Evolutionary conservation across 2,113 vertebrate species (phyloP).

Genomic region (Bufo gargarizans): DNA sequence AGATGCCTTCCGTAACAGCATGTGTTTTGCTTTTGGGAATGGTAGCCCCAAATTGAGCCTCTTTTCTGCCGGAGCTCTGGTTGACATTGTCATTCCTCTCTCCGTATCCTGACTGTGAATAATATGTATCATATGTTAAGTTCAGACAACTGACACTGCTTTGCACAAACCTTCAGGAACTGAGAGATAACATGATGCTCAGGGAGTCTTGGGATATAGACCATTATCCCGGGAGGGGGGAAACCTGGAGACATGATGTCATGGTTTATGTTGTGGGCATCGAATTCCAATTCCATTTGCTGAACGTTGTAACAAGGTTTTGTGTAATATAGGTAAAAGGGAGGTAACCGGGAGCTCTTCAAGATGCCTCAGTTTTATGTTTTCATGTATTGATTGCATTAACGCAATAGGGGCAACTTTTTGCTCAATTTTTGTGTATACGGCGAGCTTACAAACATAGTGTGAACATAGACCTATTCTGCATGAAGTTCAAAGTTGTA

Average conservation of each 20-base stretch:
- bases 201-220: slow-evolving; percentile 4
- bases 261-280: slow-evolving; percentile 2
- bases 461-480: background rate
- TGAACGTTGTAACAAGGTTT: background rate
- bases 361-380: background rate
- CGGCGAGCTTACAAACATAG: background rate
- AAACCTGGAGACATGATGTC: background rate
- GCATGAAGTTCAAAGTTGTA: too few relatives aligned
- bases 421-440: background rate
- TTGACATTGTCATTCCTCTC: slow-evolving; percentile 12
- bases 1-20: background rate
- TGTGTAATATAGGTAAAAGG: background rate
- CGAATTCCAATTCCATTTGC: background rate
- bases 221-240: slow-evolving; percentile 4
- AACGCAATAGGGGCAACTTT: too few relatives aligned
- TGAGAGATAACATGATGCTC: slow-evolving; percentile 11
- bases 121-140: slow-evolving; percentile 17
- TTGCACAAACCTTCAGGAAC: background rate
- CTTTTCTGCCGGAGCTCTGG: background rate
- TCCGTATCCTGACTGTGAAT: slow-evolving; percentile 26
- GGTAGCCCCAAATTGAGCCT: background rate
- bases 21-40: background rate
- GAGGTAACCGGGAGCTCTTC: too few relatives aligned
- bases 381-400: background rate
- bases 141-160: slow-evolving; percentile 29